phyloP scores from a whole-genome alignment of 2,797 vertebrate species.

The Mus caroli region DNA sequence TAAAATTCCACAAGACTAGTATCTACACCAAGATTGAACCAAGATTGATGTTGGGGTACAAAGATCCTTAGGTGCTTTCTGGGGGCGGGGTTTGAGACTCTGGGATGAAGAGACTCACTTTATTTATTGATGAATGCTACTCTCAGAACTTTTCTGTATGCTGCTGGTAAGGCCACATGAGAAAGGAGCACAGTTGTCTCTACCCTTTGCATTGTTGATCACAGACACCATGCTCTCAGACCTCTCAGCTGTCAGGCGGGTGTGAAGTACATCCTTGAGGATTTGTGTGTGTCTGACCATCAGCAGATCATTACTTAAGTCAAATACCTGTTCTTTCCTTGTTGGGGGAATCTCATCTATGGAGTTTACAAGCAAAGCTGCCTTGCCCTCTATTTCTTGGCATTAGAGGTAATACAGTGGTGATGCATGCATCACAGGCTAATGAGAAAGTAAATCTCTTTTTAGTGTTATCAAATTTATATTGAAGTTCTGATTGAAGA shows the following conservation, averaged over 20 bases:
- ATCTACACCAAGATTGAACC: neutral
- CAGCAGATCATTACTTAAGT: neutral
- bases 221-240: neutral
- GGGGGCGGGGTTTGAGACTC: neutral
- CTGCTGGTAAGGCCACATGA: neutral
- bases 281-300: neutral
- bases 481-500: too few species aligned
- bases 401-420: neutral
- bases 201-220: neutral
- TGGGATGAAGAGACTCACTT: rapidly evolving
- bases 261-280: too few species aligned
- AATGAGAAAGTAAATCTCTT: neutral
- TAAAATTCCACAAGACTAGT: neutral
- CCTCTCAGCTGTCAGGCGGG: neutral
- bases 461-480: neutral
- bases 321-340: neutral
- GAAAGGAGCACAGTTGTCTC: neutral
- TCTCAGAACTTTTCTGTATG: neutral
- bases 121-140: neutral
- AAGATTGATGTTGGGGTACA: neutral
- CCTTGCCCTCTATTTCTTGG: neutral
- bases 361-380: neutral
- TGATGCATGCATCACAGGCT: neutral
- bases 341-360: rapidly evolving
- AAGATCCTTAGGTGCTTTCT: neutral